phyloP scores from a whole-genome alignment of 23 tunicate genomes.

The Clavelina lepadiformis region DNA sequence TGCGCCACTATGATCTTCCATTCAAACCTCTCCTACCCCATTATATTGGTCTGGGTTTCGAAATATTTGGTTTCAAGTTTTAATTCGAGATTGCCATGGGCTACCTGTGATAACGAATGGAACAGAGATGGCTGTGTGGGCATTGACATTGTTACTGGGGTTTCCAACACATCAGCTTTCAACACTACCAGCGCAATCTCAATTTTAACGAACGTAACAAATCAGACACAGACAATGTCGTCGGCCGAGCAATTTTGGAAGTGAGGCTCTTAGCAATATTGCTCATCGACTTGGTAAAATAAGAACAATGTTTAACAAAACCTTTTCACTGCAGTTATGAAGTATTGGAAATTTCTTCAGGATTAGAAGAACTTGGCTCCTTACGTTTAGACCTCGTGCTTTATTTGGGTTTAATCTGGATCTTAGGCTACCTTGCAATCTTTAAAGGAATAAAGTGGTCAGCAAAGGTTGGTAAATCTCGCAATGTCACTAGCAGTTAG shows the following conservation, averaged over 20 bases:
- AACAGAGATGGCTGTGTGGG: slow-evolving; percentile 38
- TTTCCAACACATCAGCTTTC: too few relatives aligned
- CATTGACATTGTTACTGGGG: too few relatives aligned
- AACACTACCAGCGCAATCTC: too few relatives aligned
- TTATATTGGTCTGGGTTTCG: slow-evolving; percentile 36
- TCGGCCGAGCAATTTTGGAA: too few relatives aligned
- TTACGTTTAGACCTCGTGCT: slow-evolving; percentile 26
- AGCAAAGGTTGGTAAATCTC: slow-evolving; percentile 17
- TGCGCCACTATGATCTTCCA: slow-evolving; percentile 16
- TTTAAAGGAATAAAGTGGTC: slow-evolving; percentile 57
- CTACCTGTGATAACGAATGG: slow-evolving; percentile 49
- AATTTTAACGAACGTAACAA: too few relatives aligned
- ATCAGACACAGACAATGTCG: too few relatives aligned
- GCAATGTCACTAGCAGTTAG: background rate
- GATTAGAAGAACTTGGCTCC: slow-evolving; percentile 34
- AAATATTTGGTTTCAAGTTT: slow-evolving; percentile 45
- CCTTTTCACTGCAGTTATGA: background rate
- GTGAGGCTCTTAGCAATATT: too few relatives aligned
- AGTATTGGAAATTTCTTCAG: slow-evolving; percentile 32
- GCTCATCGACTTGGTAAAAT: too few relatives aligned
- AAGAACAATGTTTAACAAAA: background rate
- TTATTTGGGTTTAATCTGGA: slow-evolving; percentile 34
- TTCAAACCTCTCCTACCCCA: slow-evolving; percentile 13
- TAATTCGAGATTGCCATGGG: slow-evolving; percentile 37
- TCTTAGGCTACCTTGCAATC: slow-evolving; percentile 24